These are phyloP conservation scores for Cuculus canorus DNA, from an alignment of 2,797 vertebrate species.

Conservation along the genomic window DNA sequence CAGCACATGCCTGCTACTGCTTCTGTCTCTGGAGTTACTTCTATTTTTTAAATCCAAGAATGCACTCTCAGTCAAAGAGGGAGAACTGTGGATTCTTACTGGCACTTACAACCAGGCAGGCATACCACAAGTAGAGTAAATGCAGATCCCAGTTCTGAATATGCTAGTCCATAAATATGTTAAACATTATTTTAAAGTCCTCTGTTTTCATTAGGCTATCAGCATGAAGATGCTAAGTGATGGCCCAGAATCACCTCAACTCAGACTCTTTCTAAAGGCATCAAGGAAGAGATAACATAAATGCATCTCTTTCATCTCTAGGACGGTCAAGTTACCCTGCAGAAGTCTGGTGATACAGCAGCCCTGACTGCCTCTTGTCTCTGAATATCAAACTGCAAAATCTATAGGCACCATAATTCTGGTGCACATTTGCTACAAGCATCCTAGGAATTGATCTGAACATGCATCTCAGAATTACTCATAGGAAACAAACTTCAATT, in stretches of 20 bases:
- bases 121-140: background rate
- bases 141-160: background rate
- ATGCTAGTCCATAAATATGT: background rate
- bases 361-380: background rate
- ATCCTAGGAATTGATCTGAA: background rate
- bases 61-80: background rate
- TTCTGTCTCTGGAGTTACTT: background rate
- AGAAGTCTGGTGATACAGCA: background rate
- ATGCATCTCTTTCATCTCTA: background rate
- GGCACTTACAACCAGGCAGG: background rate
- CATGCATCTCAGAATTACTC: background rate
- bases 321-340: background rate
- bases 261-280: background rate
- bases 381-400: background rate
- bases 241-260: background rate
- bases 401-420: background rate
- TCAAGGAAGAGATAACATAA: background rate
- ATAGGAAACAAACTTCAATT: background rate
- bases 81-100: background rate
- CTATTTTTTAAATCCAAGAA: background rate
- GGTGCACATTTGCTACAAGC: background rate
- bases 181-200: background rate
- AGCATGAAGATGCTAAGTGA: background rate
- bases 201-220: background rate
- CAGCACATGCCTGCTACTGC: background rate